These are phyloP conservation scores for Epinotia demarniana DNA, from an alignment of 2,888 invertebrate species.

Conservation along the genomic window DNA sequence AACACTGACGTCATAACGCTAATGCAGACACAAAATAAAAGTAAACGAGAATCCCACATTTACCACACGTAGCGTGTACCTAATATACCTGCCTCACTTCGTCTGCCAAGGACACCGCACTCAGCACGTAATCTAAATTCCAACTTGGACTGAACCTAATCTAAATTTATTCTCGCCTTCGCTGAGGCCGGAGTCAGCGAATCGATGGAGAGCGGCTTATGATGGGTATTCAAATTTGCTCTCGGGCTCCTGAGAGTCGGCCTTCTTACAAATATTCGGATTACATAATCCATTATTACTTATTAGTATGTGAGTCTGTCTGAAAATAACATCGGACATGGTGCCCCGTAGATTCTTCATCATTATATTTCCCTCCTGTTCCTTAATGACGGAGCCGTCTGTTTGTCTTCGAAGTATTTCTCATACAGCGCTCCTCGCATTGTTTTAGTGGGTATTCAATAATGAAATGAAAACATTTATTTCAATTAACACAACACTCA, in stretches of 20 bases:
- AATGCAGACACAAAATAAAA: too few relatives aligned
- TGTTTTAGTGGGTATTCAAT: too few relatives aligned
- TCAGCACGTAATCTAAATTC: conserved; percentile 3
- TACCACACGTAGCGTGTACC: too few relatives aligned
- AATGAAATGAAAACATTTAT: too few relatives aligned
- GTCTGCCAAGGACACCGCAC: neutral
- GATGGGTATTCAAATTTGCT: conserved; percentile 33
- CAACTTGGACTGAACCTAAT: conserved; percentile 16
- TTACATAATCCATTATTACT: neutral
- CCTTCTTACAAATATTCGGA: neutral
- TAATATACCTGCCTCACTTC: neutral
- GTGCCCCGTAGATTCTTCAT: too few relatives aligned
- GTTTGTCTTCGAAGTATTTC: too few relatives aligned
- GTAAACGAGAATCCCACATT: too few relatives aligned
- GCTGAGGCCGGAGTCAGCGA: conserved; percentile 9
- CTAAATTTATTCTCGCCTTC: conserved; percentile 18
- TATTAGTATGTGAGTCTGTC: neutral
- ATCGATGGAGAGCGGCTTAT: conserved; percentile 21
- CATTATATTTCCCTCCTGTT: too few relatives aligned
- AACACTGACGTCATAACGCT: too few relatives aligned
- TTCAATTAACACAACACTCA: too few relatives aligned
- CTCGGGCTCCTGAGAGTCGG: neutral
- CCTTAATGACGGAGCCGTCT: too few relatives aligned
- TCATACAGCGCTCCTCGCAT: too few relatives aligned
- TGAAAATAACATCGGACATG: neutral